Base-by-base conservation (phyloP, 2,113 vertebrate species). In the Macrotus californicus region DNA sequence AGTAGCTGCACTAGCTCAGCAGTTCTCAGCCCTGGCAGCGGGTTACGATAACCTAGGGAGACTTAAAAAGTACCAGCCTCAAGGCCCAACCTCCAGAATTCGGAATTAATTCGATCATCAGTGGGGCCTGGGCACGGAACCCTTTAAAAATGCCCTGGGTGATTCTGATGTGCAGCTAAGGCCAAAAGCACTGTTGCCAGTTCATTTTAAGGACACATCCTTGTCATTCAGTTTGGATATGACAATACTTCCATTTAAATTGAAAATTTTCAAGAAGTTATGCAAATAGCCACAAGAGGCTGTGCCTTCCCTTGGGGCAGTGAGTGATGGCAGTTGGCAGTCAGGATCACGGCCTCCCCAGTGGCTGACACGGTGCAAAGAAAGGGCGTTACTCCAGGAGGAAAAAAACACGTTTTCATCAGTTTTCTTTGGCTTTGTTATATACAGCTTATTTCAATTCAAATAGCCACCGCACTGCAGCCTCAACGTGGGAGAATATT, bases 341-440 rank as follows among this genome's bases (percentile, higher is more conserved):
- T 16, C 21, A 9, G 0, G 6, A 46, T 24, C 0, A 0, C 50
- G 8, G 39, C 87, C 39, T 9, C 52, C 2, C 52, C 2, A 1
- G 41, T 2, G 8, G 52, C 19, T 34, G 3, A 0, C 54, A 1
- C 31, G 4, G 39, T 3, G n/a, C 3, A 1, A 19, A 31, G 61
- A 1, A 19, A 31, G 56, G 88, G 21, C 36, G 9, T 91, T 54
- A 85, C 79, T 91, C n/a, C n/a, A 48, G 50, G 31, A 16, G 13
- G 22, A 69, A 36, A 4, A 85, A 22, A 54, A 50, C 22, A 13
- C 2, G 22, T 43, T 54, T 39, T 64, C 39, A 19, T 14, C 15
- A 15, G 48, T 81, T 73, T 80, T 0, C 7, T 75, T 70, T 73
- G 39, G 67, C 46, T 89, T 89, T 64, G 11, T 77, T 70, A 64